Base-by-base conservation (phyloP, 1,140 invertebrate species). In the Lineus longissimus region DNA sequence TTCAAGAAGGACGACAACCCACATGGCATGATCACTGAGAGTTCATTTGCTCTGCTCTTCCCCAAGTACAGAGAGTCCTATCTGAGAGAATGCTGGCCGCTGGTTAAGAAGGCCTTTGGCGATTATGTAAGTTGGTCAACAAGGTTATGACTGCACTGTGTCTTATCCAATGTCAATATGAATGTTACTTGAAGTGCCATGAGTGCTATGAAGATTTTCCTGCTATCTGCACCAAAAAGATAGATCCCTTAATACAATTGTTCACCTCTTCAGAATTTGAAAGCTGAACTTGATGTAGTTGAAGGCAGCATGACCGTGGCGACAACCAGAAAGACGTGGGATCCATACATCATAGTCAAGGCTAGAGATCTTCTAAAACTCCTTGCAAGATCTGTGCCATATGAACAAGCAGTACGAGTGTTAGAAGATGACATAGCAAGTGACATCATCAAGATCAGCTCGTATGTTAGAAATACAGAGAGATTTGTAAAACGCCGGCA, bases 281-380 rank as follows among this genome's bases (percentile, higher is more conserved):
- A 91, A 78, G 93, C 91, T 0, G 94, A 98, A 73, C 81, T 99
- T 62, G 96, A 99, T 86, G 80, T 97, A 0, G 84, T 97, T 2
- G 94, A 98, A 86, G 97, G 97, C 56, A 91, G 90, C 69, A 95
- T 99, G 91, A 89, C 88, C 7, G 97, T 99, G 0, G 87, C 86
- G 77, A 99, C 97, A 0, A 98, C 95, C 0, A 86, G 94, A 57
- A 97, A 98, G 84, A 98, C 96, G 1, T 99, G 93, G 93, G 97
- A 99, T 86, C 97, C 97, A 0, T 98, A 93, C 69, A 92, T 97
- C 47, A 94, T 99, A 51, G 86, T 99, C 9, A 99, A 99, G 84
- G 93, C 95, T 9, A 86, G 96, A 67, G 97, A 99, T 80, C 87
- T 98, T 81, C 93, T 99, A 63, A 97, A 97, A 79, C 82, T 99